Evolutionary conservation across 2,797 vertebrate genomes (phyloP).

Genomic region (Diglossa cyanea): DNA sequence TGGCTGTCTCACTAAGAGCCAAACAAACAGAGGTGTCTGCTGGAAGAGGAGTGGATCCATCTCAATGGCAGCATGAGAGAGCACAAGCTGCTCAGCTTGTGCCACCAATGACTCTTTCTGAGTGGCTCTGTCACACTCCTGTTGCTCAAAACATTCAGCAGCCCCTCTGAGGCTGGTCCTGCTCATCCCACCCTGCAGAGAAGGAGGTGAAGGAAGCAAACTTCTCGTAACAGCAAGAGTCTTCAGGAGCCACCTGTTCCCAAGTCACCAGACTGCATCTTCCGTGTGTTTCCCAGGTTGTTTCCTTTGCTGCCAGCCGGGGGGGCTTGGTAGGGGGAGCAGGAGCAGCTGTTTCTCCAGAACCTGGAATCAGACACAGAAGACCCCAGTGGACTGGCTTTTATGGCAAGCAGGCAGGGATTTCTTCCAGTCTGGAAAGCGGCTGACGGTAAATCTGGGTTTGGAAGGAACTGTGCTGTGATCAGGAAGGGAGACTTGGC

Average conservation of each 20-base stretch:
- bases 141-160: background rate
- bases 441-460: rapidly evolving
- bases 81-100: background rate
- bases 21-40: background rate
- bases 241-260: background rate
- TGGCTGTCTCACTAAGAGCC: background rate
- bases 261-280: background rate
- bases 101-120: background rate
- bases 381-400: background rate
- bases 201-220: background rate
- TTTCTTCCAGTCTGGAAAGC: background rate
- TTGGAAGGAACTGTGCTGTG: background rate
- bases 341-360: background rate
- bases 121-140: background rate
- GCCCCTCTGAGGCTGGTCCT: background rate
- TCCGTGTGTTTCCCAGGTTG: rapidly evolving
- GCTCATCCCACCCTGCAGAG: background rate
- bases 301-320: background rate
- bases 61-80: background rate
- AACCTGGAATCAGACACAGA: background rate
- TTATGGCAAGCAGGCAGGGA: background rate
- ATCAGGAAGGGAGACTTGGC: background rate
- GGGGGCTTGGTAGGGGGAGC: background rate
- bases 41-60: background rate
- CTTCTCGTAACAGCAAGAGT: background rate